These are phyloP conservation scores for Cotesia vestalis DNA, from an alignment of 1,140 invertebrate genomes.

Conservation along the genomic window DNA sequence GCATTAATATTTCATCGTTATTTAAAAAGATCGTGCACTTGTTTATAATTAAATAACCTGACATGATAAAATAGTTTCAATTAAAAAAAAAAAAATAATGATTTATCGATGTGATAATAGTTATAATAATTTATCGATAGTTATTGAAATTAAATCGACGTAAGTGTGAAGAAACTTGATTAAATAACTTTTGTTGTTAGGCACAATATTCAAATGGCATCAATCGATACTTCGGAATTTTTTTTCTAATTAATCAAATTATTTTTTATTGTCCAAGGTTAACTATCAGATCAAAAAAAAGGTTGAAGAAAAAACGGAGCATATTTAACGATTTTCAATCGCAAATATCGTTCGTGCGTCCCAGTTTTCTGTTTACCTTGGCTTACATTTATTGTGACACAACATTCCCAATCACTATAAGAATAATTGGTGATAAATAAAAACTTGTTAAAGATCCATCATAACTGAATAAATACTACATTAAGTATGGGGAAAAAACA, in stretches of 20 bases:
- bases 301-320: constrained; percentile 3
- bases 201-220: not conserved
- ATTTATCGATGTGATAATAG: too few relatives aligned
- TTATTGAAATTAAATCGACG: not conserved
- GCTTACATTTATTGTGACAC: constrained; percentile 26
- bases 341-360: constrained; percentile 19
- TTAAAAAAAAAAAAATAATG: too few relatives aligned
- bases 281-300: constrained; percentile 20
- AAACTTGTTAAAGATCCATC: constrained; percentile 19
- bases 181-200: too few relatives aligned
- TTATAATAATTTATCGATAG: too few relatives aligned
- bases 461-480: constrained; percentile 10
- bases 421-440: constrained; percentile 24
- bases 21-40: not conserved
- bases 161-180: not conserved
- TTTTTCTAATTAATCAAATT: constrained; percentile 15
- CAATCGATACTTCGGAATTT: constrained; percentile 4
- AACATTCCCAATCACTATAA: constrained; percentile 15
- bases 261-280: constrained; percentile 6
- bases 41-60: constrained; percentile 7
- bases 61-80: not conserved
- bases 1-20: not conserved
- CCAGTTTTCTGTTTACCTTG: constrained; percentile 29
- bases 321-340: constrained; percentile 23
- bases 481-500: not conserved